phyloP scores from a whole-genome alignment of 1,140 invertebrate genomes.

The Drosophila bipectinata region DNA sequence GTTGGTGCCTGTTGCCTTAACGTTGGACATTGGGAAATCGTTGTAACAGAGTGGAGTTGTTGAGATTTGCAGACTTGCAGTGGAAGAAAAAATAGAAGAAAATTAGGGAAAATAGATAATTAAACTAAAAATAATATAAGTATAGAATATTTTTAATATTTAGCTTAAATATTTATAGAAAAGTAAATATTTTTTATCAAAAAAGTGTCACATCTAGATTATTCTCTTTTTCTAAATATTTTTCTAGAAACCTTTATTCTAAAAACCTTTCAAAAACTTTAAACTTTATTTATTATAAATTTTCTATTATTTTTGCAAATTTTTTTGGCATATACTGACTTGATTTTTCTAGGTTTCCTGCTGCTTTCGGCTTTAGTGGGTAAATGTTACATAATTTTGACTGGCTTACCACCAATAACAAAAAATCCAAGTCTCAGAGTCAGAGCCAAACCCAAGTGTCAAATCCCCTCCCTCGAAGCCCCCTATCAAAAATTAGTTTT shows the following conservation, averaged over 20 bases:
- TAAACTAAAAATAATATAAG: too few species aligned
- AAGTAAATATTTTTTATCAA: too few species aligned
- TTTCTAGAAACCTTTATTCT: too few species aligned
- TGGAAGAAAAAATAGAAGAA: not conserved
- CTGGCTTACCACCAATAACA: conserved; percentile 4
- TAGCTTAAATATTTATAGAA: too few species aligned
- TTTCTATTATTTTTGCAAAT: conserved; percentile 33
- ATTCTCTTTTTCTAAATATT: too few species aligned
- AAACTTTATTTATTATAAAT: conserved; percentile 4
- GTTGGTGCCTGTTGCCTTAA: conserved; percentile 9
- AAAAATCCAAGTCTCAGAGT: not conserved
- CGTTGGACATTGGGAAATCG: conserved; percentile 40
- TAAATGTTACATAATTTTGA: conserved; percentile 76
- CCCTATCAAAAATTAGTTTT: conserved; percentile 3
- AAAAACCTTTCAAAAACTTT: conserved; percentile 57
- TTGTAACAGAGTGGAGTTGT: conserved; percentile 18
- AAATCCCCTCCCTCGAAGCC: not conserved
- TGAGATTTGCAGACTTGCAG: conserved; percentile 1
- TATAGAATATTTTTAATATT: too few species aligned
- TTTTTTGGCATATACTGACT: conserved; percentile 50
- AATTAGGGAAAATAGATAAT: too few species aligned
- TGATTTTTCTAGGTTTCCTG: conserved; percentile 80
- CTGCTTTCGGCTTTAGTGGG: conserved; percentile 77
- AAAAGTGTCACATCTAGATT: too few species aligned
- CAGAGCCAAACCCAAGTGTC: not conserved